Evolutionary conservation across 2,113 vertebrate genomes (phyloP), one percentile per base, ranked within the genome.

Genomic region (Dasypus novemcinctus): DNA sequence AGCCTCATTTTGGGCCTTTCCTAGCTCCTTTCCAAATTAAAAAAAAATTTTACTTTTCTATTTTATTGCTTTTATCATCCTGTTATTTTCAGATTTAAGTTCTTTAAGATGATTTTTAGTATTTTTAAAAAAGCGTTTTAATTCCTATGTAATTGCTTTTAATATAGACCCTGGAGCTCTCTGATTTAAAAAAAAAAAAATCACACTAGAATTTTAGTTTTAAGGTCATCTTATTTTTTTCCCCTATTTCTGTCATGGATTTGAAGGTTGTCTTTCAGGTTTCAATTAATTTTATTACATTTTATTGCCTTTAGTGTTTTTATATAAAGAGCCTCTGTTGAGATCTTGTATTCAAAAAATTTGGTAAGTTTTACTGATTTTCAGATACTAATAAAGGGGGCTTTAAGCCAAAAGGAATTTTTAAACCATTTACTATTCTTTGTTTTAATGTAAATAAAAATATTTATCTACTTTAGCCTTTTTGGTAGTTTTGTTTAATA

Each of bases 201-300:
- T 72, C 41, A 87, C 43, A n/a, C 87, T 87, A 63, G 75, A 80
- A 27, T 13, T 87, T 72, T 38, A 87, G 64, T 63, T 80, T 93
- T 64, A 72, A 80, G 66, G 41, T 41, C 66, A 81, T 81, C 10
- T 64, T 75, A 4, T 63, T 76, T 38, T 52, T 52, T 57, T 0
- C 13, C 4, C 14, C 43, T 46, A 14, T 87, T 72, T 79, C 38
- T 87, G 9, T 80, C n/a, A 7, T 87, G 27, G 57, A 64, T 64
- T 88, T 81, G 54, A 64, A 64, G 43, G 29, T 71, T 61, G n/a
- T n/a, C 41, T 64, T 87, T 93, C 52, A 1, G 6, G 6, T 29
- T 88, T 81, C 81, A 88, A 63, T 80, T 33, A 87, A 87, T 59
- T 87, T 80, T 87, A 79, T 79, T 54, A 25, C 64, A 43, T 69